Base-by-base conservation (phyloP, 2,113 vertebrate genomes). In the Microcebus griseorufus region DNA sequence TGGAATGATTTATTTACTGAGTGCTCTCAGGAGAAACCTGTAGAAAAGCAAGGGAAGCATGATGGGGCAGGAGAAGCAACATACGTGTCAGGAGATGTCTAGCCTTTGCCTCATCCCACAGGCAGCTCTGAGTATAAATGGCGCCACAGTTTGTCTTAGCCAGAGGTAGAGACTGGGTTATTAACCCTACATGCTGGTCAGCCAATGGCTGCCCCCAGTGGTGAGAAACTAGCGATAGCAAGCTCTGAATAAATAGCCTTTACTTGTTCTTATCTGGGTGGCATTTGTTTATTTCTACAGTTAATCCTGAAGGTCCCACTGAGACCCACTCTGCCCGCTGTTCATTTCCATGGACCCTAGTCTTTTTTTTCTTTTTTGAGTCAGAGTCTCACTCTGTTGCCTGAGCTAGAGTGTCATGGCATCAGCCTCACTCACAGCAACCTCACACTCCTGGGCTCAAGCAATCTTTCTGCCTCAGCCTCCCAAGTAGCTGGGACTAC, bases 171-270 rank as follows among this genome's bases (percentile, higher is more conserved):
- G 29, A 29, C 10, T 20, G 27, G 8, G 34, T 14, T 83, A 22
- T 5, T 60, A 2, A 0, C 4, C 6, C 29, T 60, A 22, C 6
- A 34, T 16, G 10, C 11, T 60, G 9, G 14, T 27, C 11, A 3
- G 34, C 34, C 2, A 18, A 29, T 2, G 3, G 23, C 60, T 42
- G 20, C 13, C 67, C 14, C 8, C 0, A 1, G 2, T 12, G 13
- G 12, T 62, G 16, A 34, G 48, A 58, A 60, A 17, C 8, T 32
- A 48, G 22, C 58, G 37, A 8, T 27, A 48, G 48, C 10, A n/a
- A 51, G 42, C 42, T 27, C 58, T 37, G 39, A 64, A 64, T 62
- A 25, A 76, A 25, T n/a, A 64, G 14, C 9, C 14, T 12, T 16
- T 9, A 16, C n/a, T 20, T 29, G 10, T 10, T 34, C 16, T 11